A percentile compares a stretch with the other conserved stretches of the same genome.
These are phyloP conservation scores for Casuarius casuarius DNA, from an alignment of 2,113 vertebrate species.

Conservation along the genomic window DNA sequence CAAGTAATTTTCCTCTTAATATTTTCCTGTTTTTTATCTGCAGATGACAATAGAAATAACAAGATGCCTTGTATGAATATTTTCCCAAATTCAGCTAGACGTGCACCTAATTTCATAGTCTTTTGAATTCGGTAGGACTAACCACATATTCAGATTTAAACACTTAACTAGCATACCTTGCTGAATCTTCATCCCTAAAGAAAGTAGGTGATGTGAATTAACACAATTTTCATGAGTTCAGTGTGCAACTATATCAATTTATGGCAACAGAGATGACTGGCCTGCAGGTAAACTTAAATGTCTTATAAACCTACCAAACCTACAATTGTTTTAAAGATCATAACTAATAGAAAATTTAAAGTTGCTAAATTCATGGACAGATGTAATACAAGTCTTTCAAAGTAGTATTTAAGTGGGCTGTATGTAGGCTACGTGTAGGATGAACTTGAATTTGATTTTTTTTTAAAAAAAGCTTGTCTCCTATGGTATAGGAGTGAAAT, in stretches of 20 bases:
- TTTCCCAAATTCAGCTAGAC: neutral
- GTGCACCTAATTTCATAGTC: neutral
- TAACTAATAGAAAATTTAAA: neutral
- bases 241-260: neutral
- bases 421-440: neutral
- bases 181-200: too few species aligned
- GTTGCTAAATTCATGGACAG: neutral
- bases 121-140: neutral
- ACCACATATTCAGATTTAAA: neutral
- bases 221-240: neutral
- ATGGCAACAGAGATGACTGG: neutral
- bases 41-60: neutral
- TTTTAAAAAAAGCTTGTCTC: too few species aligned
- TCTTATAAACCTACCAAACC: neutral
- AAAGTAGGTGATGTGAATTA: neutral
- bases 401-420: neutral
- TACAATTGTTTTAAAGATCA: neutral
- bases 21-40: neutral
- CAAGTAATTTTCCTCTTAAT: neutral
- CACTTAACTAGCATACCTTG: neutral
- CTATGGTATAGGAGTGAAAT: neutral
- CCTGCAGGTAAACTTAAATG: neutral
- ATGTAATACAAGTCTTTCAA: neutral
- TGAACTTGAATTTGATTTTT: neutral
- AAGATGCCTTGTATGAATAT: neutral